phyloP scores from a whole-genome alignment of 2,113 vertebrate genomes.

The Chloropsis hardwickii region DNA sequence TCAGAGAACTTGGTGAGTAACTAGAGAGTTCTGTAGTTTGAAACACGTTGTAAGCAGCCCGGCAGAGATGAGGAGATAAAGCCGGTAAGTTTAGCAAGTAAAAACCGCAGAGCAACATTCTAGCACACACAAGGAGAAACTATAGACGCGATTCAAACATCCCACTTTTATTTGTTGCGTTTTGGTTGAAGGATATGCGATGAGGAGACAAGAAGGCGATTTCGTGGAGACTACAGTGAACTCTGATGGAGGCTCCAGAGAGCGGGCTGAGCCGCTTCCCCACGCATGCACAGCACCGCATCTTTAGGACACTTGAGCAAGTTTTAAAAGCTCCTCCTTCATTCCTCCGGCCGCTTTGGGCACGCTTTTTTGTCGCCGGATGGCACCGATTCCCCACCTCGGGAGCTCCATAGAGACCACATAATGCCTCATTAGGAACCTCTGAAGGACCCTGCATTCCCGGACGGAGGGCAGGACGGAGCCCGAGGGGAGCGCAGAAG shows the following conservation, averaged over 20 bases:
- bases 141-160: background rate
- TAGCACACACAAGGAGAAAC: background rate
- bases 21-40: background rate
- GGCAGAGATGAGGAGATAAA: background rate
- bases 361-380: background rate
- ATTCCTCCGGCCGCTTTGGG: background rate
- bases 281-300: background rate
- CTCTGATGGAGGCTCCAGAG: background rate
- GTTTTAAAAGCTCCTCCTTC: background rate
- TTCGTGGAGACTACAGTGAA: background rate
- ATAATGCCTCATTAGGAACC: background rate
- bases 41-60: background rate
- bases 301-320: background rate
- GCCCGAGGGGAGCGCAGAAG: background rate
- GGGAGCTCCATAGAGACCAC: background rate
- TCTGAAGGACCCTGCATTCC: background rate
- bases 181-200: background rate
- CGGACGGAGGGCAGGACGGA: background rate
- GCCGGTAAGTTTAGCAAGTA: background rate
- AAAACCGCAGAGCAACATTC: background rate
- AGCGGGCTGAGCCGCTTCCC: background rate
- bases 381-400: background rate
- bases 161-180: background rate
- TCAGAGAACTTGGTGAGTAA: background rate
- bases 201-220: too few species aligned